Evolutionary conservation across 2,113 vertebrate species (phyloP).

Genomic region (Dipodomys merriami): DNA sequence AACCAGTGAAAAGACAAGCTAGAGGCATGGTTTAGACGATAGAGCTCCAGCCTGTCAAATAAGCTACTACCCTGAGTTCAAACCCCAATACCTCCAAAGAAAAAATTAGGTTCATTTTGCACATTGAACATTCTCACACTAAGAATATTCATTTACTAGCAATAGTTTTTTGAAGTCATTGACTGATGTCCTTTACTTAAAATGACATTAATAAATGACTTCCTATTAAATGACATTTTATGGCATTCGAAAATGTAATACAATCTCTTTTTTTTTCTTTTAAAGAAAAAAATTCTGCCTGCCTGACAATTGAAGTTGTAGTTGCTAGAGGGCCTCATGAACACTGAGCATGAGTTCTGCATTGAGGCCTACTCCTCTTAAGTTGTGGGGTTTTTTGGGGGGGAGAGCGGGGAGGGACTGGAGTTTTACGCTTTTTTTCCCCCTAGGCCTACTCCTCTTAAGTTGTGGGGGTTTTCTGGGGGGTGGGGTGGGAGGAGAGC

Average conservation of each 20-base stretch:
- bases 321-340: not conserved
- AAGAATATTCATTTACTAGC: not conserved
- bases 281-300: too few species aligned
- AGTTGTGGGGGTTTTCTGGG: not conserved
- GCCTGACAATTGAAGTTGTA: not conserved
- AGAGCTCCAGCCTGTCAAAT: too few species aligned
- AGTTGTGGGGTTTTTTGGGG: not conserved
- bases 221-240: not conserved
- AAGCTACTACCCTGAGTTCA: too few species aligned
- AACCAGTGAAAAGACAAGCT: too few species aligned
- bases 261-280: not conserved
- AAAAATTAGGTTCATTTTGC: too few species aligned
- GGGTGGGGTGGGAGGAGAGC: too few species aligned
- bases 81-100: too few species aligned
- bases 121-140: not conserved
- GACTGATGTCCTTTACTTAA: not conserved
- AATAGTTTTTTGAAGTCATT: not conserved
- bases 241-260: not conserved
- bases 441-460: too few species aligned
- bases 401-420: not conserved
- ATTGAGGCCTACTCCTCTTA: not conserved
- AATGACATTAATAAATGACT: too few species aligned
- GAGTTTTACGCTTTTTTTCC: too few species aligned
- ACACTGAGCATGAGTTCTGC: not conserved
- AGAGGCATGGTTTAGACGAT: too few species aligned